Conservation (phyloP, 2,888 invertebrate species). For the Melieria crassipennis region DNA sequence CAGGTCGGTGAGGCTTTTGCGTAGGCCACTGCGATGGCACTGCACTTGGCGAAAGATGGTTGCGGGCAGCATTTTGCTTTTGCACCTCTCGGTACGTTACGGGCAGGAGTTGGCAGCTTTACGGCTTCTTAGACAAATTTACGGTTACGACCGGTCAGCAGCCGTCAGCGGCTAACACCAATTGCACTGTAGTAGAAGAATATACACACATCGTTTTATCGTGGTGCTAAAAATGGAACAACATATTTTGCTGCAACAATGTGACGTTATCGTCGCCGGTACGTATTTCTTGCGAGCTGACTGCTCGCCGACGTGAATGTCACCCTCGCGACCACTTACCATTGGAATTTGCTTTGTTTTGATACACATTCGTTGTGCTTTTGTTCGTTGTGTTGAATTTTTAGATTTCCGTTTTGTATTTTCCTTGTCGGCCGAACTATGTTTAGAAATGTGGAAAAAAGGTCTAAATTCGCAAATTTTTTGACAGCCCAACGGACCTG, state of each 20-base stretch:
- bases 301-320: too few species aligned
- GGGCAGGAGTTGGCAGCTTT: background rate
- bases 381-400: too few species aligned
- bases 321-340: too few species aligned
- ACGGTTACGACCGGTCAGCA: background rate
- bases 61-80: slow-evolving; percentile 56
- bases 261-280: background rate
- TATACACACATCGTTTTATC: too few species aligned
- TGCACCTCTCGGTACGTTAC: background rate
- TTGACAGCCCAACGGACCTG: slow-evolving; percentile 1
- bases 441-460: too few species aligned
- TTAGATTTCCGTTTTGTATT: too few species aligned
- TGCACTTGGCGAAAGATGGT: slow-evolving; percentile 61
- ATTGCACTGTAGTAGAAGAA: background rate
- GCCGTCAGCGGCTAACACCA: background rate
- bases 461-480: too few species aligned
- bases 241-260: too few species aligned
- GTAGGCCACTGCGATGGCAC: slow-evolving; percentile 51
- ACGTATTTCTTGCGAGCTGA: background rate
- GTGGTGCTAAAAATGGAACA: too few species aligned
- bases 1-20: slow-evolving; percentile 57
- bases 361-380: too few species aligned
- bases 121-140: background rate
- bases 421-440: too few species aligned
- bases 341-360: too few species aligned